phyloP scores from a whole-genome alignment of 2,113 vertebrate species.

The Callipepla californica region DNA sequence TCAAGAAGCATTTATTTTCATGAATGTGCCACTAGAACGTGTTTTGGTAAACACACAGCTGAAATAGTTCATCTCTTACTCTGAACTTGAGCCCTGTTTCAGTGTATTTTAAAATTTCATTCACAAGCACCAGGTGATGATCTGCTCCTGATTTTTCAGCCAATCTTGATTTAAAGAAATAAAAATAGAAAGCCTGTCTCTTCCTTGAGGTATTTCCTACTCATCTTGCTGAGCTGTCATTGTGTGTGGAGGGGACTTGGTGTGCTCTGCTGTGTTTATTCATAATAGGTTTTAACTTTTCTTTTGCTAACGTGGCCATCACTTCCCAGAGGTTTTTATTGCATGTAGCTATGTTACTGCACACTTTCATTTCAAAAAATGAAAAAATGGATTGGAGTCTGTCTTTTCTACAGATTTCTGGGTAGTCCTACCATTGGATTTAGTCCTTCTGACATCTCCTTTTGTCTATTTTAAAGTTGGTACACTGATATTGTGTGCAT shows the following conservation, averaged over 20 bases:
- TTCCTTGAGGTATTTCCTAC: background rate
- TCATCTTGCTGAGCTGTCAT: fast-evolving
- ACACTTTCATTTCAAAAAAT: background rate
- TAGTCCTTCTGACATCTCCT: background rate
- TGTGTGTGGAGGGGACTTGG: background rate
- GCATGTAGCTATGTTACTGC: background rate
- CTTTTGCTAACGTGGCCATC: background rate
- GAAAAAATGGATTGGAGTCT: background rate
- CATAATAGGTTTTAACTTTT: background rate
- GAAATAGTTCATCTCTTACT: background rate
- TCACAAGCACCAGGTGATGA: background rate
- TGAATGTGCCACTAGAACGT: background rate
- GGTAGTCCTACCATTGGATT: background rate
- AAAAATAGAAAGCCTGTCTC: background rate
- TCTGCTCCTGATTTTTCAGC: background rate
- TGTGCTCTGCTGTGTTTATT: background rate
- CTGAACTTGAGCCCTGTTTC: background rate
- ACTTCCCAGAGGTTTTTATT: background rate
- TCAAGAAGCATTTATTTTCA: background rate
- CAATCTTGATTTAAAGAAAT: background rate
- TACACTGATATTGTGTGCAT: background rate
- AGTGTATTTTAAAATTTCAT: background rate
- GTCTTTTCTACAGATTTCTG: background rate
- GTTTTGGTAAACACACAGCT: background rate
- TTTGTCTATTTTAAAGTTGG: background rate